Evolutionary conservation across 2,888 invertebrate species (phyloP), one percentile per base, ranked within the genome.

Genomic region (Caenorhabditis wallacei): DNA sequence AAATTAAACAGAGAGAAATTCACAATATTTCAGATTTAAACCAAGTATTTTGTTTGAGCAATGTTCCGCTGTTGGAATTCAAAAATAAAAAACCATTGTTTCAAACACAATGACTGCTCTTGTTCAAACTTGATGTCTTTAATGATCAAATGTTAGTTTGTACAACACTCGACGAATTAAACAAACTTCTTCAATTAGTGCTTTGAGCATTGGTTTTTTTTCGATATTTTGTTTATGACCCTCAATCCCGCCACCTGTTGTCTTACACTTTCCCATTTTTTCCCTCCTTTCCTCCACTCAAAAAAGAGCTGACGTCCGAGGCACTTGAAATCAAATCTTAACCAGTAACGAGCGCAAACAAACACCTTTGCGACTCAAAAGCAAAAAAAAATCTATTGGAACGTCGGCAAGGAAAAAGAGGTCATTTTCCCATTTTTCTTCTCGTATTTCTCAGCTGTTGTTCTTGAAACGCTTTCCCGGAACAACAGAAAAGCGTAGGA

Each of bases 221-320:
- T 56, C 26, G n/a, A n/a, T 54, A 54, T 48, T 51, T 64, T 63
- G 46, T 64, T 74, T 56, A 74, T 64, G 56, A 74, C 74, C 63
- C 64, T 46, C 48, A 22, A 63, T 72, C 35, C 10, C 40, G 22
- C 51, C 76, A 76, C 51, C 76, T 76, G 69, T 78, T 63, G 26
- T 63, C 54, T 78, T 78, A 78, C 78, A 78, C 69, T 78, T 78
- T 78, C n/a, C n/a, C 5, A 43, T 61, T 26, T 59, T 8, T 70
- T 30, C 20, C 51, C 59, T 53, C 37, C 18, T 26, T 13, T 40
- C 35, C 24, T 22, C 54, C 59, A 54, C 64, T 74, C 46, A 40
- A 76, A 69, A 78, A 63, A 48, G 68, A 75, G 57, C 43, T 56
- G 78, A 78, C 78, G 69, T 78, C 63, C 69, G 54, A 78, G 69